Base-by-base conservation (phyloP, 2,797 vertebrate genomes). In the Pantherophis vulpinus region DNA sequence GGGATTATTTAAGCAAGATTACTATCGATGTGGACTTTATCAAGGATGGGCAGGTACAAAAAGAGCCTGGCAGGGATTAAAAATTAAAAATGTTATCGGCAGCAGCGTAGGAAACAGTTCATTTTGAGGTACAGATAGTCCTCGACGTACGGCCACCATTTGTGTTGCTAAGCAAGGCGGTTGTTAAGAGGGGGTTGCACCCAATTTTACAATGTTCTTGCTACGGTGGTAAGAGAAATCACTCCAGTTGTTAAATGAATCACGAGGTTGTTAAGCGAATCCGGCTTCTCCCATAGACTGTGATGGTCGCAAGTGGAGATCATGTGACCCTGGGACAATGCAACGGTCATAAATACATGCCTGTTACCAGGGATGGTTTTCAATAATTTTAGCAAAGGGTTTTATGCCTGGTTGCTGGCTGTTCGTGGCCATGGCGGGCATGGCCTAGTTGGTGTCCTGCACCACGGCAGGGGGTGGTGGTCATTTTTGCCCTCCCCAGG, bases 1-100 rank as follows among this genome's bases (percentile, higher is more conserved):
- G 96, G 0, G 95, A 97, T 83, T 66, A 98, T 91, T 94, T 99
- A 91, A 98, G 96, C 95, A 99, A 99, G 94, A 20, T 99, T 63
- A 99, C 99, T 0, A 9, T 99, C 23, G 97, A 99, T 18, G 93
- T 99, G 86, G 90, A 94, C 87, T 99, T 99, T 66, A 93, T 98
- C 59, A 98, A 97, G 96, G 96, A 98, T 5, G 98, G 98, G 74
- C 90, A 99, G 98, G 99, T 99, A 97, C 0, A 27, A 16, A 6
- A n/a, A 0, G 0, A 47, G 11, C 4, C 2, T 90, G 63, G 0
- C 0, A 3, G 0, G 10, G 42, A 51, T 23, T 37, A 23, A 5
- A 10, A 58, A 61, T 27, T 37, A 27, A 5, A 10, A 58, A 61
- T 1, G 27, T n/a, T 51, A 1, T 18, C 54, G 13, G 83, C 29